Evolutionary conservation across 2,797 vertebrate genomes (phyloP), one percentile per base, ranked within the genome.

Genomic region (Leptatherina wallacei): DNA sequence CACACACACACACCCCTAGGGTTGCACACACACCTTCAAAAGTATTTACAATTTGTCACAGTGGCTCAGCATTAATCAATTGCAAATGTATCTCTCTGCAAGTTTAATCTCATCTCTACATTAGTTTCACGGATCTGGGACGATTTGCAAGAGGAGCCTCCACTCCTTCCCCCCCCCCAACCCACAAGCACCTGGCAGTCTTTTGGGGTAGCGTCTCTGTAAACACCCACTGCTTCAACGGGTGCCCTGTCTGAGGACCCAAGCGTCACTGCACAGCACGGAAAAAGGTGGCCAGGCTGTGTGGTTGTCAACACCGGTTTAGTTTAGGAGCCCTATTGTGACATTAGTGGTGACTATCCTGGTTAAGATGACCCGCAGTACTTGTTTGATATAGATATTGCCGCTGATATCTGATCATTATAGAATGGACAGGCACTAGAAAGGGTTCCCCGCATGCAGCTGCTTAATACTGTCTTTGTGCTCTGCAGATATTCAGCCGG

Each of bases 231-330:
- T 65, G 80, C 75, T 84, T 54, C 62, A 75, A 40, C 83, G 81
- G 83, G 87, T 85, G 86, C 84, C 90, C 90, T 55, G 92, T 93
- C 94, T 89, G 85, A 85, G 76, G 86, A 91, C 88, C 91, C 86
- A 88, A 89, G 88, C 87, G 86, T 89, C 88, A 38, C 38, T 0
- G 82, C 84, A 61, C 88, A 80, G 91, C 87, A 81, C 75, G 82
- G 78, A 65, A 57, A 32, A 71, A 88, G 91, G 91, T 88, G 69
- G 93, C 94, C 90, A 84, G 93, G 92, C 86, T 95, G 73, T 93
- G 95, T 96, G 96, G 95, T 94, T 96, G 96, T 96, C 95, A 97
- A 94, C 92, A 95, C 61, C 77, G 83, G 94, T 96, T 96, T 97
- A 94, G 85, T 72, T 93, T 90, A 85, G 93, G 88, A 89, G 79